Conservation (phyloP, 2,113 vertebrate species). For the Neodontobutis hainanensis region DNA sequence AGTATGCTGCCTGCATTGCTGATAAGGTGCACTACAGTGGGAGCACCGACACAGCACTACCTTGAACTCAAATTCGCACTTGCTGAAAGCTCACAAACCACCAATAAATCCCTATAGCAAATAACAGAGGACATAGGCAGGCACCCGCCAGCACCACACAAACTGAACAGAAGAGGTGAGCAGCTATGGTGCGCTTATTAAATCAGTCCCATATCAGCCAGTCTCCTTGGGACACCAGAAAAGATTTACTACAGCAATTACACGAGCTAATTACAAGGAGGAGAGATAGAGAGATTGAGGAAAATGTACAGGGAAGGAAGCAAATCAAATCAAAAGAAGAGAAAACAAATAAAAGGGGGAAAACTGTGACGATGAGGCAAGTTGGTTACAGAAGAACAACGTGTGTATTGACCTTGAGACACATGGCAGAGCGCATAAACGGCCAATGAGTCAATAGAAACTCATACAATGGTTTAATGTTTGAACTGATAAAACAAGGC, state of each 20-base stretch:
- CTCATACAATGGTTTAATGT: constrained; percentile 31
- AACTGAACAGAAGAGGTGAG: constrained; percentile 58
- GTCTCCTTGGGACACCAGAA: constrained; percentile 77
- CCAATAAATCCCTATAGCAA: constrained; percentile 74
- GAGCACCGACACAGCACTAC: constrained; percentile 67
- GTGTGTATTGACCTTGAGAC: constrained; percentile 61
- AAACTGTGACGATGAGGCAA: constrained; percentile 44
- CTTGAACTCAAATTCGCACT: constrained; percentile 74
- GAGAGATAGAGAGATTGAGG: constrained; percentile 54
- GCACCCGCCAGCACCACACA: constrained; percentile 15
- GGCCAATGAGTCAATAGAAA: constrained; percentile 30
- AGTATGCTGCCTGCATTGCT: constrained; percentile 69
- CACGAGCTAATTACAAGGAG: constrained; percentile 79
- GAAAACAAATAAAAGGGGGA: constrained; percentile 63
- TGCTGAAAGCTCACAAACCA: constrained; percentile 76
- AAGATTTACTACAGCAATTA: constrained; percentile 85
- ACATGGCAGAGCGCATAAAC: constrained; percentile 15
- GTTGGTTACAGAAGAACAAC: constrained; percentile 40
- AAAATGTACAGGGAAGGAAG: constrained; percentile 52
- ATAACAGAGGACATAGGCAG: constrained; percentile 68
- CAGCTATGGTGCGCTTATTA: constrained; percentile 76
- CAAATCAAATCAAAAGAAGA: constrained; percentile 66
- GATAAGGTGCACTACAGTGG: constrained; percentile 70
- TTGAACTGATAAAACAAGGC: constrained; percentile 27
- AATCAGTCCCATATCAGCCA: constrained; percentile 81